Percentiles rank a stretch among this genome's conserved stretches.
Conservation (phyloP, 2,113 vertebrate species). For the Corynorhinus townsendii region DNA sequence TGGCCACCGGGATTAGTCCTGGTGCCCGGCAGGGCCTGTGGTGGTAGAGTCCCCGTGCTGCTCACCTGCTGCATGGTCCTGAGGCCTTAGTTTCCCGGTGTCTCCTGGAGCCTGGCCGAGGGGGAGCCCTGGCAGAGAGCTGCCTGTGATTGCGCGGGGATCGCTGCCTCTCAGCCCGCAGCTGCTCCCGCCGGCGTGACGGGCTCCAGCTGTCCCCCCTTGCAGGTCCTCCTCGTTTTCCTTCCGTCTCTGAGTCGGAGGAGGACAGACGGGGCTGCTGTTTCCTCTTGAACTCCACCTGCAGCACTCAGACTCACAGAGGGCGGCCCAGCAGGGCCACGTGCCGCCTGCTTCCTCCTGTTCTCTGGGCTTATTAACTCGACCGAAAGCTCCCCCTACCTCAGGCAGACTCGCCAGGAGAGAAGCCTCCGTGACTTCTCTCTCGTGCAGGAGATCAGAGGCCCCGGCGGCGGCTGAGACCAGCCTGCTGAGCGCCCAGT, state of each 20-base stretch:
- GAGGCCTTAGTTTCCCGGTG: not conserved
- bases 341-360: not conserved
- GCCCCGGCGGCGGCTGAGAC: not conserved
- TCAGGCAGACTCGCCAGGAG: not conserved
- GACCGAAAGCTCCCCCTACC: rapidly evolving
- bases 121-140: not conserved
- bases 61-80: not conserved
- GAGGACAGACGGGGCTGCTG: not conserved
- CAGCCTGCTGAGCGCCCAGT: not conserved
- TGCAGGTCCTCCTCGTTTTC: not conserved
- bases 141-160: not conserved
- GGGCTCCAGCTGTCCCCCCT: not conserved
- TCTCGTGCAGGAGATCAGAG: not conserved
- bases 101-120: not conserved
- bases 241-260: not conserved
- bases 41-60: too few species aligned
- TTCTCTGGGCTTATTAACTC: not conserved
- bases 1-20: not conserved
- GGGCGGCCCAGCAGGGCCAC: not conserved
- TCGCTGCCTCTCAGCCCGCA: not conserved
- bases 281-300: not conserved
- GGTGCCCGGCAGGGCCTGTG: not conserved
- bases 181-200: rapidly evolving
- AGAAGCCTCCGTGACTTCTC: not conserved
- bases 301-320: not conserved